Base-by-base conservation (phyloP, 2,888 invertebrate genomes). In the Archips crataeganus region DNA sequence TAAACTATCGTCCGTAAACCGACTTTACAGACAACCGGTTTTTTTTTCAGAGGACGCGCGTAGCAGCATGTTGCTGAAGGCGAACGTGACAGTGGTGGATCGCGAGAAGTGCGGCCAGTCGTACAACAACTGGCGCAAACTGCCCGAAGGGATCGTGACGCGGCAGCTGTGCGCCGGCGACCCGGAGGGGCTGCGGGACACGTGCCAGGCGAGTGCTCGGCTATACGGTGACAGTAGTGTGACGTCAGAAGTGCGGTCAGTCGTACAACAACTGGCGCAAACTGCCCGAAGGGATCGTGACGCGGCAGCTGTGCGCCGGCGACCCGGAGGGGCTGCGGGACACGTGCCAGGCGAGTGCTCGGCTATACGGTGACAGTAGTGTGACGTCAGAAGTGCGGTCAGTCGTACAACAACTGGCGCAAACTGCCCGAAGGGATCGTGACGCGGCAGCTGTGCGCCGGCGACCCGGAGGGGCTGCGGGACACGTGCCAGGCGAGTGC, bases 111-210 rank as follows among this genome's bases (percentile, higher is more conserved):
- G 94, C 80, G 77, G 76, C 39, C 82, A 86, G 75, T 86, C 84
- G 0, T 94, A 92, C 76, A 80, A 76, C 1, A 82, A 84, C 72
- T 87, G 86, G 88, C 87, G 90, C 13, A 91, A 90, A 77, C 78
- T 94, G 76, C 91, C 92, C 6, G 63, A 69, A 0, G 93, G 93
- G 45, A 86, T 94, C 76, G 77, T 84, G 0, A 61, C 77, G 23
- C 84, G 84, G 6, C 94, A 94, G 80, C 77, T 94, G 15, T 94
- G 94, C 77, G 94, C 94, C 6, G 92, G 91, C 9, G 93, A 93
- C 79, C 87, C 88, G 0, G 77, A 80, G n/a, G 91, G 91, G 5
- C 77, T 84, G 2, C 80, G 78, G 13, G 94, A 94, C 77, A 87
- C 93, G 3, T 93, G 93, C 76, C 90, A 92, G 88, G 93, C 90